Percentiles rank a stretch among this genome's conserved stretches.
These are phyloP conservation scores for Urocyon cinereoargenteus DNA, from an alignment of 2,797 vertebrate species.

Conservation along the genomic window DNA sequence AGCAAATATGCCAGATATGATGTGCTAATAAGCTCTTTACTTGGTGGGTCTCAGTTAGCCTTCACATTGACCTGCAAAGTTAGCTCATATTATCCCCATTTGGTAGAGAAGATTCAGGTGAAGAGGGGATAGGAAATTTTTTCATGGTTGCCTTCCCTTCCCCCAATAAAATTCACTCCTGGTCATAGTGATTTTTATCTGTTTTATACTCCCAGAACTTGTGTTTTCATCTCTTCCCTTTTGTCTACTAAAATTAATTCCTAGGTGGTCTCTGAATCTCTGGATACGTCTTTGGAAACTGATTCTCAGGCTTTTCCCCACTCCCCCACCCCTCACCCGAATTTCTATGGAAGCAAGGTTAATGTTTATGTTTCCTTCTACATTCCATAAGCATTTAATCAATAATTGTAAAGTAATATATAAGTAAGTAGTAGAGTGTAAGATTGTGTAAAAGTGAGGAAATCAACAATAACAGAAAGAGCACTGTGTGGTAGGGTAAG, in stretches of 20 bases:
- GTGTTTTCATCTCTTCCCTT: background rate
- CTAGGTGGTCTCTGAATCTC: background rate
- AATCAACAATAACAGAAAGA: background rate
- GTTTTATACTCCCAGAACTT: background rate
- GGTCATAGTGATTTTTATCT: background rate
- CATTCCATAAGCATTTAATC: background rate
- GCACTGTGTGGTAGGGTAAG: no score
- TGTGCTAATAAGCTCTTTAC: background rate
- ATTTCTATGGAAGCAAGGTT: background rate
- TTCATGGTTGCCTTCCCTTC: background rate
- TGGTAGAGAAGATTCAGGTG: background rate
- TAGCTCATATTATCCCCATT: background rate
- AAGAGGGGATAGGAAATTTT: background rate
- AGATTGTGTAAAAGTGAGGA: background rate
- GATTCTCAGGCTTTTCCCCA: background rate
- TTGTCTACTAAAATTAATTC: constrained; percentile 17
- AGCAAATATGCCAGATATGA: background rate
- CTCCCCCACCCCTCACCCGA: background rate
- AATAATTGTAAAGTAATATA: background rate
- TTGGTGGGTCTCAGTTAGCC: background rate
- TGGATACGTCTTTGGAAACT: background rate
- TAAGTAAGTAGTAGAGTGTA: background rate
- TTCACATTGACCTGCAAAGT: background rate
- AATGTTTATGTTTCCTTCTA: background rate
- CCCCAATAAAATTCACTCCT: background rate